These are phyloP conservation scores for Globia sparganii DNA, from an alignment of 2,888 invertebrate species.

Conservation along the genomic window DNA sequence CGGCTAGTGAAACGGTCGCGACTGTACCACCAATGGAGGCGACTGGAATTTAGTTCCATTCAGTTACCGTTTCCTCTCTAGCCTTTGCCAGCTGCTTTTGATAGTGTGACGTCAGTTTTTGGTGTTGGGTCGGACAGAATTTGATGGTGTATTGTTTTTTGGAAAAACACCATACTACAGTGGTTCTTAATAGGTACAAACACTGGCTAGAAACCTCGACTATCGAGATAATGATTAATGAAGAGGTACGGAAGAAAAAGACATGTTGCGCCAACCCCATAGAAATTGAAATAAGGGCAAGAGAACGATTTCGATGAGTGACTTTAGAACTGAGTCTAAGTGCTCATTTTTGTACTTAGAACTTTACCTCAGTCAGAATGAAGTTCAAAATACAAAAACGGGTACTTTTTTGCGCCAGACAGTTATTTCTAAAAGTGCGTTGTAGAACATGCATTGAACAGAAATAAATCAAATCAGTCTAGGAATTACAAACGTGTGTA, in stretches of 20 bases:
- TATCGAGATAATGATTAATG: too few species aligned
- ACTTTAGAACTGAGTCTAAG: neutral
- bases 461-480: conserved; percentile 46
- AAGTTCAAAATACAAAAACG: neutral
- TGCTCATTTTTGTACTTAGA: neutral
- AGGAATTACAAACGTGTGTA: conserved; percentile 23
- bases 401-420: neutral
- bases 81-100: conserved; percentile 87
- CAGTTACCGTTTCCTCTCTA: conserved; percentile 88
- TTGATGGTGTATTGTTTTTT: neutral
- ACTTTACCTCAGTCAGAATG: neutral
- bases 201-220: neutral
- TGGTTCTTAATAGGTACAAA: neutral
- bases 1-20: conserved; percentile 75
- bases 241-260: too few species aligned
- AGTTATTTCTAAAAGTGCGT: neutral
- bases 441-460: neutral
- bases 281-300: neutral
- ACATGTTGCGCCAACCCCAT: neutral
- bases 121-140: conserved; percentile 1
- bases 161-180: neutral
- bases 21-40: conserved; percentile 76
- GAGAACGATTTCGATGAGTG: neutral
- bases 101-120: conserved; percentile 69
- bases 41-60: conserved; percentile 89